These are phyloP conservation scores for Varanus komodoensis DNA, from an alignment of 2,113 vertebrate genomes.

Conservation along the genomic window DNA sequence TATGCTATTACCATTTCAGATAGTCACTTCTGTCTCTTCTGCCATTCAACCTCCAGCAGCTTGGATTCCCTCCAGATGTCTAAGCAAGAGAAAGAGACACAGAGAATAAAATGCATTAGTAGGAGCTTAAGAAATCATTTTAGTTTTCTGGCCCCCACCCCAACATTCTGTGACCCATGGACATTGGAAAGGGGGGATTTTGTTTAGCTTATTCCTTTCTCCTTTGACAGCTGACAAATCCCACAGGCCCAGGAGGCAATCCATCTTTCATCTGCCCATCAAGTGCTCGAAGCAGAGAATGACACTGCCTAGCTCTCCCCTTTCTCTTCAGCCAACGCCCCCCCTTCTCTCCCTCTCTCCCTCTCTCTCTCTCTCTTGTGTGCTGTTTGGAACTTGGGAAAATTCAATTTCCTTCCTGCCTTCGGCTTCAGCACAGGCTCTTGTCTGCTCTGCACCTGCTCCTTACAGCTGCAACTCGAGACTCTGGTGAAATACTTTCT, in stretches of 20 bases:
- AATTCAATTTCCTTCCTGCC: slow-evolving; percentile 83
- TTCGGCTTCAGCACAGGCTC: slow-evolving; percentile 71
- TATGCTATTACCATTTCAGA: slow-evolving; percentile 34
- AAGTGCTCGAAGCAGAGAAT: slow-evolving; percentile 70
- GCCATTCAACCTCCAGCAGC: slow-evolving; percentile 27
- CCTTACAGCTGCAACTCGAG: slow-evolving; percentile 76
- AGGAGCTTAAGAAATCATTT: slow-evolving; percentile 46
- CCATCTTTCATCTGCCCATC: slow-evolving; percentile 74
- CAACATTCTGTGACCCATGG: slow-evolving; percentile 47
- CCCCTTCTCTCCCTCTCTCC: slow-evolving; percentile 36
- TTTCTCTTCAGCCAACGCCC: slow-evolving; percentile 43
- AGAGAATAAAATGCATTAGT: slow-evolving; percentile 42
- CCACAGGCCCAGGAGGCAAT: slow-evolving; percentile 69
- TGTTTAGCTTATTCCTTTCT: slow-evolving; percentile 76
- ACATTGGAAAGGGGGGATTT: slow-evolving; percentile 68
- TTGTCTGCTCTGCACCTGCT: slow-evolving; percentile 80
- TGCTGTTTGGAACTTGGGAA: slow-evolving; percentile 78
- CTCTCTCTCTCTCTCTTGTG: slow-evolving; percentile 42
- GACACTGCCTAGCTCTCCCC: slow-evolving; percentile 51
- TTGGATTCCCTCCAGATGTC: slow-evolving; percentile 57
- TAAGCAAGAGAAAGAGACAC: slow-evolving; percentile 19
- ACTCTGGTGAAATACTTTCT: slow-evolving; percentile 78
- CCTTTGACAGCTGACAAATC: slow-evolving; percentile 76
- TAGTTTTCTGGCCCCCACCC: not conserved
- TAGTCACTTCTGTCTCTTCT: slow-evolving; percentile 26